Conservation (phyloP, 2,113 vertebrate species). For the Ancistrus triradiatus region DNA sequence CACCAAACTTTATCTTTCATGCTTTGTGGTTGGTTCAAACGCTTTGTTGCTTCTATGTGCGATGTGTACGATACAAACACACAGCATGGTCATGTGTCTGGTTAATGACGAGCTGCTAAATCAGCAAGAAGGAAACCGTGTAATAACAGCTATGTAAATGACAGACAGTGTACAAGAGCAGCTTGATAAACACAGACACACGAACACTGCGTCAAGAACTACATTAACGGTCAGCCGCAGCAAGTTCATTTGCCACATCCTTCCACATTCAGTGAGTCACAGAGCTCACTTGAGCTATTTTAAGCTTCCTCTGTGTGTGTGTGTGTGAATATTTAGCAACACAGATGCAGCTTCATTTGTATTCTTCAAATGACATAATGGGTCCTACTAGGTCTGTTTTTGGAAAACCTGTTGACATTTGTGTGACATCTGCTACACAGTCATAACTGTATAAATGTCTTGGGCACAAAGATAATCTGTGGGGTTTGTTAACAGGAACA, state of each 20-base stretch:
- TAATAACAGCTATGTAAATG: conserved; percentile 14
- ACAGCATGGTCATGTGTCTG: conserved; percentile 9
- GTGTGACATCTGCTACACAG: too few species aligned
- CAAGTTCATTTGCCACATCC: conserved; percentile 16
- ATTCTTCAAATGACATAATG: neutral
- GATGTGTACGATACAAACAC: too few species aligned
- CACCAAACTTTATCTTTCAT: too few species aligned
- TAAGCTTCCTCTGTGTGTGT: conserved; percentile 15
- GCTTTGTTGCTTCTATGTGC: too few species aligned
- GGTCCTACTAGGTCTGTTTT: neutral
- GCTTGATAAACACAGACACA: neutral
- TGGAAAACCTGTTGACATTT: neutral
- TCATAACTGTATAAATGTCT: too few species aligned
- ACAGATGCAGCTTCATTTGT: neutral
- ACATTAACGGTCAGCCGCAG: conserved; percentile 28
- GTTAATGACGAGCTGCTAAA: conserved; percentile 49
- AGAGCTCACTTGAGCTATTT: conserved; percentile 13
- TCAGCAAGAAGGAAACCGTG: conserved; percentile 13
- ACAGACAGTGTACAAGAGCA: conserved; percentile 4
- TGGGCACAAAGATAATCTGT: too few species aligned
- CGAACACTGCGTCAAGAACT: neutral
- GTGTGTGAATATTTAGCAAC: conserved; percentile 5
- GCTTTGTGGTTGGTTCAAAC: too few species aligned
- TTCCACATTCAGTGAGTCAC: conserved; percentile 25
- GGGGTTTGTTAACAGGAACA: too few species aligned